phyloP scores from a whole-genome alignment of 2,888 invertebrate species.

The Agrochola circellaris region DNA sequence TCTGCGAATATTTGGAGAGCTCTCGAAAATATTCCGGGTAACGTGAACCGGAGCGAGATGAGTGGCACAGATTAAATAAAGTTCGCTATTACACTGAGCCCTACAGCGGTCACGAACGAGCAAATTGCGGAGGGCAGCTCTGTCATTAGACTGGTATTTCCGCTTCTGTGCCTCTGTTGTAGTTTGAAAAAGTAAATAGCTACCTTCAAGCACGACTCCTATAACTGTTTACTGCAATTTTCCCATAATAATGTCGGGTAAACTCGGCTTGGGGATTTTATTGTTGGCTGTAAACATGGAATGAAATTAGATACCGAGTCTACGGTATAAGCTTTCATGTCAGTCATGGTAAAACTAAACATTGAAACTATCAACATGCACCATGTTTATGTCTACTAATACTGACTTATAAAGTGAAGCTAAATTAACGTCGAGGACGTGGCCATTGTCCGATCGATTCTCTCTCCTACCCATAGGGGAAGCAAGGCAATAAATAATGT shows the following conservation, averaged over 20 bases:
- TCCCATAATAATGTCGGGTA: slow-evolving; percentile 45
- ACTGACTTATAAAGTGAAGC: background rate
- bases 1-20: slow-evolving; percentile 52
- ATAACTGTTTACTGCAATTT: slow-evolving; percentile 58
- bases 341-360: slow-evolving; percentile 1
- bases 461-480: slow-evolving; percentile 16
- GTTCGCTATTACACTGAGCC: slow-evolving; percentile 63
- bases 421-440: background rate
- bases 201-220: slow-evolving; percentile 43
- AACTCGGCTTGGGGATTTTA: slow-evolving; percentile 26
- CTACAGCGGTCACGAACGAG: slow-evolving; percentile 76
- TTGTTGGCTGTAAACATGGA: slow-evolving; percentile 37
- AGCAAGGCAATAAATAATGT: slow-evolving; percentile 47
- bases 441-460: slow-evolving; percentile 1
- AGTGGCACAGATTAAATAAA: slow-evolving; percentile 67
- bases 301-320: slow-evolving; percentile 29
- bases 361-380: background rate
- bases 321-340: slow-evolving; percentile 17
- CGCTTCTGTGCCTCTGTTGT: slow-evolving; percentile 69
- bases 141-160: slow-evolving; percentile 79
- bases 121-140: slow-evolving; percentile 72
- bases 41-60: slow-evolving; percentile 58
- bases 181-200: slow-evolving; percentile 56
- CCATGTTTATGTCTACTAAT: background rate
- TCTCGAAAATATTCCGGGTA: slow-evolving; percentile 50